Percentiles rank a stretch among this genome's conserved stretches.
These are phyloP conservation scores for Nicator chloris DNA, from an alignment of 2,113 vertebrate species.

Conservation along the genomic window DNA sequence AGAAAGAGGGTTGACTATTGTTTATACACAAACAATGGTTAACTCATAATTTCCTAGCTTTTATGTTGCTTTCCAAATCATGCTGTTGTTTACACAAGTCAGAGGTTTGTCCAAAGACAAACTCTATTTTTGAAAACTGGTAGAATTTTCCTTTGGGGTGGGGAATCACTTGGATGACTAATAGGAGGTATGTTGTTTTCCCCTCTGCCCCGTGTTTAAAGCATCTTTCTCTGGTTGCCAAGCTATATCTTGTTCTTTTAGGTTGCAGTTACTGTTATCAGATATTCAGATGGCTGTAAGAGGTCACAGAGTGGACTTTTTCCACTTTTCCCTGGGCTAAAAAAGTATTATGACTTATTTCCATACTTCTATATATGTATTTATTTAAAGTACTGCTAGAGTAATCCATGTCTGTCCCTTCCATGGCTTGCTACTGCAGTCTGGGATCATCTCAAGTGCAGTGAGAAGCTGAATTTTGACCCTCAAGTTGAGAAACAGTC, in stretches of 20 bases:
- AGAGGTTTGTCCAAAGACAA: background rate
- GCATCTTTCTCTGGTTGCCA: background rate
- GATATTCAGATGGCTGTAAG: background rate
- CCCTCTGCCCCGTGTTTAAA: background rate
- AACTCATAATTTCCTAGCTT: background rate
- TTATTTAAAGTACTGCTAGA: background rate
- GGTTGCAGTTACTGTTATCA: background rate
- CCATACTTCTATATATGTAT: background rate
- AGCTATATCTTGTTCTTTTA: background rate
- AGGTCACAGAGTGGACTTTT: background rate
- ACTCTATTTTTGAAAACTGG: background rate
- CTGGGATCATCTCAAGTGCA: background rate
- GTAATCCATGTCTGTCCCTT: background rate
- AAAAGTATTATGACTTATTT: background rate
- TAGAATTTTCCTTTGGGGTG: background rate
- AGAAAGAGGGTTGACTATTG: background rate
- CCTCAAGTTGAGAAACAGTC: background rate
- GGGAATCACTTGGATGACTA: background rate
- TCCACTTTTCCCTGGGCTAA: background rate
- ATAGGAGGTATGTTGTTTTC: background rate
- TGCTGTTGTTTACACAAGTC: background rate
- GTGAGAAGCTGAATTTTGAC: background rate
- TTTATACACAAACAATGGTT: background rate
- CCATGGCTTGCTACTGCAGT: background rate
- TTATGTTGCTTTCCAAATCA: background rate